Evolutionary conservation across 2,113 vertebrate genomes (phyloP).

Genomic region (Gopherus flavomarginatus): DNA sequence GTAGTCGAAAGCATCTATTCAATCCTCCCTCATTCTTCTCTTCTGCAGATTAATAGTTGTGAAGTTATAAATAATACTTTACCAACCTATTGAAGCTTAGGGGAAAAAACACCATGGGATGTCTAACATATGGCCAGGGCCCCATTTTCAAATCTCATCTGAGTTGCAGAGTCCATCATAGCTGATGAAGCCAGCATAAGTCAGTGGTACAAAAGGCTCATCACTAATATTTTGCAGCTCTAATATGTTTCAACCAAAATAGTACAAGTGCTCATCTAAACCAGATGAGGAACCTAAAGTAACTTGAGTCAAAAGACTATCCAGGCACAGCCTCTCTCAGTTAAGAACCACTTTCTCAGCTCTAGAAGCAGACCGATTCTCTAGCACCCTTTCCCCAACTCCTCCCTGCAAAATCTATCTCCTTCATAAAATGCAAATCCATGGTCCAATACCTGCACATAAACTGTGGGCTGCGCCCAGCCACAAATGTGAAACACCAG

Average conservation of each 20-base stretch:
- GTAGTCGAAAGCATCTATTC: no score
- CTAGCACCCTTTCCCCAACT: background rate
- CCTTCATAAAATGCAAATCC: background rate
- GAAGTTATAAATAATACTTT: background rate
- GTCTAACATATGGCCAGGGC: fast-evolving
- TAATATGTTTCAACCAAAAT: background rate
- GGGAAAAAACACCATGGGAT: background rate
- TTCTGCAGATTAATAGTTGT: background rate
- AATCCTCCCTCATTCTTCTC: no score
- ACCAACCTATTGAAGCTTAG: background rate
- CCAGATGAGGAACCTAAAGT: background rate
- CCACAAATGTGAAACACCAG: background rate
- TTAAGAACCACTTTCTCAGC: background rate
- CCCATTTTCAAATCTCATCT: background rate
- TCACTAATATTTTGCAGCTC: background rate
- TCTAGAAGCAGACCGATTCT: background rate
- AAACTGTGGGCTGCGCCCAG: background rate
- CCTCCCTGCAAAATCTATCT: background rate
- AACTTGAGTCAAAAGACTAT: background rate
- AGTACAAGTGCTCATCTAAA: background rate
- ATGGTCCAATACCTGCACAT: background rate
- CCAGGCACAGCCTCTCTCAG: background rate
- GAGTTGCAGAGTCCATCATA: background rate
- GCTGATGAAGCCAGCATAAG: background rate
- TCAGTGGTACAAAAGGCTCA: background rate